Conservation (phyloP, 2,888 invertebrate species). For the Nineta flava region DNA sequence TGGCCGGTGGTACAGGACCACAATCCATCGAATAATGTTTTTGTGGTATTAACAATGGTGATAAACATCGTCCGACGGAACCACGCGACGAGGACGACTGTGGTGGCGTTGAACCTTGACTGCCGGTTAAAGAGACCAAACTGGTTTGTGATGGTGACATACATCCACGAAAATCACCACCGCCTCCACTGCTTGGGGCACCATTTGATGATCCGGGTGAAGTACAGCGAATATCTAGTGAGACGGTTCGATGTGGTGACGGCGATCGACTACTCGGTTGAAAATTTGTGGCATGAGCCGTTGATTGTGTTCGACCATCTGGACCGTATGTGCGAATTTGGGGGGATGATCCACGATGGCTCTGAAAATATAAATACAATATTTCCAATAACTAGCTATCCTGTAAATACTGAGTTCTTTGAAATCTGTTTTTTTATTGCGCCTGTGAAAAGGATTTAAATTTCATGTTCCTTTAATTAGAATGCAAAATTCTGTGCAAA, state of each 20-base stretch:
- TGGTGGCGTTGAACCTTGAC: slow-evolving; percentile 9
- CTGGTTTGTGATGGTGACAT: slow-evolving; percentile 57
- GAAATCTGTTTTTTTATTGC: no score
- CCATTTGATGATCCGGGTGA: slow-evolving; percentile 33
- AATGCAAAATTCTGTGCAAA: no score
- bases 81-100: background rate
- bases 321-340: slow-evolving; percentile 73
- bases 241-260: slow-evolving; percentile 64
- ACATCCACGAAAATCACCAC: slow-evolving; percentile 30
- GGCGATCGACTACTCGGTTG: slow-evolving; percentile 50
- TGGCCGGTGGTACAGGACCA: slow-evolving; percentile 31
- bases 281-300: slow-evolving; percentile 23
- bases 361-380: slow-evolving; percentile 25
- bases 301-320: slow-evolving; percentile 43
- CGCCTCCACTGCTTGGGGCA: background rate
- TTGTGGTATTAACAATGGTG: slow-evolving; percentile 63
- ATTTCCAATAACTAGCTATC: no score
- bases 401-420: no score
- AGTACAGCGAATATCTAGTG: slow-evolving; percentile 53
- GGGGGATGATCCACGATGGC: slow-evolving; percentile 68
- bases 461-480: no score
- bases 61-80: slow-evolving; percentile 43
- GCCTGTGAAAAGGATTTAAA: no score
- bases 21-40: slow-evolving; percentile 27
- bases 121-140: slow-evolving; percentile 42